phyloP scores from a whole-genome alignment of 1,140 invertebrate species.

The Drosophila burlai region DNA sequence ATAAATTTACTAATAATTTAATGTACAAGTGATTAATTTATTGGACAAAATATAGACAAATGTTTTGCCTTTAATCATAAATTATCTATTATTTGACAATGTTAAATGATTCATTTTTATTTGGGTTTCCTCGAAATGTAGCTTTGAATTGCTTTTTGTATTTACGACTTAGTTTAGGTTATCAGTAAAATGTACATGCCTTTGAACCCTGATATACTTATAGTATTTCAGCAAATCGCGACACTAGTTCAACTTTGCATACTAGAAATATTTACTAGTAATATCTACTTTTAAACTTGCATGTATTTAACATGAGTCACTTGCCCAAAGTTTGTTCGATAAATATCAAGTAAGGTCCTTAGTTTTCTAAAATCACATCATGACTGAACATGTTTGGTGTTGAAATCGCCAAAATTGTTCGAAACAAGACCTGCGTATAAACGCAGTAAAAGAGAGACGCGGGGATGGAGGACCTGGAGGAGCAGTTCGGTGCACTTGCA shows the following conservation, averaged over 20 bases:
- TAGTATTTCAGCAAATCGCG: neutral
- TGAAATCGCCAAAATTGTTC: slow-evolving; percentile 1
- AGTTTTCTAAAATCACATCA: neutral
- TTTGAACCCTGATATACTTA: neutral
- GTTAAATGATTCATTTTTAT: neutral
- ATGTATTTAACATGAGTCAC: slow-evolving; percentile 8
- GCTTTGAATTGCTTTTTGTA: too few species aligned
- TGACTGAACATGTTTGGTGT: neutral
- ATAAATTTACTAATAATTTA: slow-evolving; percentile 28
- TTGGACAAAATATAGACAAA: slow-evolving; percentile 35
- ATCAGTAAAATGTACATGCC: neutral
- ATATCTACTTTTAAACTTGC: neutral
- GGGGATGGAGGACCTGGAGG: too few species aligned
- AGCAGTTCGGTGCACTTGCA: slow-evolving; percentile 43
- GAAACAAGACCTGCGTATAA: slow-evolving; percentile 13
- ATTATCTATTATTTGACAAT: neutral
- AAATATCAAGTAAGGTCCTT: neutral
- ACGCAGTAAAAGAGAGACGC: neutral
- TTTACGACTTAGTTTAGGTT: neutral
- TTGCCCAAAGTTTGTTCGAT: slow-evolving; percentile 10
- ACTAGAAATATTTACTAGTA: neutral
- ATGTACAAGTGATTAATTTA: slow-evolving; percentile 29
- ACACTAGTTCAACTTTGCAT: neutral
- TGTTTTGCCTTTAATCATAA: neutral
- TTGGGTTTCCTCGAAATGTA: neutral